A percentile compares a stretch with the other conserved stretches of the same genome.
phyloP scores from a whole-genome alignment of 92 coral and sea anemone genomes.

The Epizoanthus scotinus region DNA sequence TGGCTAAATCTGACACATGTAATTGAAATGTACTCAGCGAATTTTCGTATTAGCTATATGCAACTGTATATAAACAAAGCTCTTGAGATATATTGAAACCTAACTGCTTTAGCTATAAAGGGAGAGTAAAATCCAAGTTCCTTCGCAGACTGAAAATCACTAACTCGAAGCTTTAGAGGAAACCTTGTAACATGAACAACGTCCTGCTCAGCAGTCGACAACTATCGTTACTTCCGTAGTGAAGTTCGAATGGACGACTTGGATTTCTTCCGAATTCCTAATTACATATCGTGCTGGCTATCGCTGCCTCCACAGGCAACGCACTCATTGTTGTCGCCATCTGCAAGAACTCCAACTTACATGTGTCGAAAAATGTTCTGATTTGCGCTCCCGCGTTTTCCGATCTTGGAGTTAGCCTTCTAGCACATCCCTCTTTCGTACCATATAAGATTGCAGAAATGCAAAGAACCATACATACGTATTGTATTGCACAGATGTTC shows the following conservation, averaged over 20 bases:
- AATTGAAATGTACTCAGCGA: too few species aligned
- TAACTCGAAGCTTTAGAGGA: too few species aligned
- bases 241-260: neutral
- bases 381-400: constrained; percentile 37
- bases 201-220: neutral
- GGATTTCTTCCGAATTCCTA: neutral
- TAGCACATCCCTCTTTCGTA: constrained; percentile 39
- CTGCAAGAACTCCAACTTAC: constrained; percentile 20
- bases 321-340: constrained; percentile 27
- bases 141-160: too few species aligned
- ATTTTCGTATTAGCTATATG: too few species aligned
- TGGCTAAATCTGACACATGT: too few species aligned
- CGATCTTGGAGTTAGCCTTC: constrained; percentile 32
- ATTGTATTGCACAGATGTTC: neutral
- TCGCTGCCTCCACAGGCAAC: constrained; percentile 32
- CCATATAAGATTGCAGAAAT: constrained; percentile 30
- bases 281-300: constrained; percentile 31
- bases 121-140: too few species aligned
- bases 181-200: neutral
- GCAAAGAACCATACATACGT: constrained; percentile 2
- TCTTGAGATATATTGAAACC: too few species aligned
- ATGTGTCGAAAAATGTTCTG: constrained; percentile 26
- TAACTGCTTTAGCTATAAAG: too few species aligned
- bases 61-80: too few species aligned
- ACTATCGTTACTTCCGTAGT: neutral